phyloP scores from a whole-genome alignment of 1,140 invertebrate genomes.

The Ridgeia piscesae region DNA sequence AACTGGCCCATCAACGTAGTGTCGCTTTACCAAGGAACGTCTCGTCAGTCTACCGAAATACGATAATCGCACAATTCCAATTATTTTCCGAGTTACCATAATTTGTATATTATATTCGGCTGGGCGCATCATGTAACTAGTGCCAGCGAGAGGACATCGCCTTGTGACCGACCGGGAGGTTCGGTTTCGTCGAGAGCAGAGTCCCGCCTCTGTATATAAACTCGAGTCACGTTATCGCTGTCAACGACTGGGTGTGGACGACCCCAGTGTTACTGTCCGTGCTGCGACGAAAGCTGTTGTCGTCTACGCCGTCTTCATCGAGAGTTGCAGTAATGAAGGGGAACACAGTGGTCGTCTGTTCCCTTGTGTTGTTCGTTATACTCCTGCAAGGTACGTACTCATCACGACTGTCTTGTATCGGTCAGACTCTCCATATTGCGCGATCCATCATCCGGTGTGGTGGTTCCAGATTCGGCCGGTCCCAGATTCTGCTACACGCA shows the following conservation, averaged over 20 bases:
- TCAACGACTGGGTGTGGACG: background rate
- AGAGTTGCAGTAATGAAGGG: background rate
- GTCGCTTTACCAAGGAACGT: background rate
- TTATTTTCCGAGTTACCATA: background rate
- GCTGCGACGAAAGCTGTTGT: background rate
- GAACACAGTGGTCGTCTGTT: background rate
- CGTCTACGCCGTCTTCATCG: background rate
- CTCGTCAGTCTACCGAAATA: background rate
- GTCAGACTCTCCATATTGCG: background rate
- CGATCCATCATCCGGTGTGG: background rate
- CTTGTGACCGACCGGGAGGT: too few species aligned
- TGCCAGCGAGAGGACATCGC: background rate
- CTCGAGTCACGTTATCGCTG: background rate
- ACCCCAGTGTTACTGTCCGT: background rate
- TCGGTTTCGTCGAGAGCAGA: too few species aligned
- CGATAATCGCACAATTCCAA: background rate
- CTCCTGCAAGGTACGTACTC: background rate
- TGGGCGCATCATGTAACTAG: background rate
- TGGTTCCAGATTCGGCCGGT: too few species aligned
- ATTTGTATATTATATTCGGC: background rate
- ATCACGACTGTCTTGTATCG: background rate
- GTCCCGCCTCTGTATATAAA: background rate
- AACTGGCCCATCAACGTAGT: background rate
- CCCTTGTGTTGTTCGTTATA: background rate
- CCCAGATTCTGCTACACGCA: too few species aligned